These are phyloP conservation scores for Brachionus manjavacas DNA, from an alignment of 1,140 invertebrate genomes.

Conservation along the genomic window DNA sequence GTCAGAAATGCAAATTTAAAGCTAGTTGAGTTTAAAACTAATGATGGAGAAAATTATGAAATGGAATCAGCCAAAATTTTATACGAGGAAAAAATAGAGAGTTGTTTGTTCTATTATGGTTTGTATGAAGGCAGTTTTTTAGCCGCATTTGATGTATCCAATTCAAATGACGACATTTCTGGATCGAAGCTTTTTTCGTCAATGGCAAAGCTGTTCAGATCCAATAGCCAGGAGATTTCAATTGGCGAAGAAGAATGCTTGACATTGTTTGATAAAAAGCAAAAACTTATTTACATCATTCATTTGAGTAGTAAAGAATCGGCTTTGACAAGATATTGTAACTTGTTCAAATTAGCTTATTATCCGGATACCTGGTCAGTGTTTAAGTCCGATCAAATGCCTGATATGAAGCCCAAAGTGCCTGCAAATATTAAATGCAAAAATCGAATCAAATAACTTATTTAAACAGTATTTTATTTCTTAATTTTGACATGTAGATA, in stretches of 20 bases:
- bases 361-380: slow-evolving; percentile 1
- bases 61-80: not conserved
- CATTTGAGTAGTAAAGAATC: not conserved
- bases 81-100: slow-evolving; percentile 33
- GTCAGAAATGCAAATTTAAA: slow-evolving; percentile 34
- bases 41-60: not conserved
- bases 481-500: not conserved
- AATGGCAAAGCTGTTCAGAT: not conserved
- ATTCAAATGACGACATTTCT: not conserved
- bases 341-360: not conserved
- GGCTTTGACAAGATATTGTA: slow-evolving; percentile 16
- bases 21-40: not conserved
- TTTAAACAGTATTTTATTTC: not conserved
- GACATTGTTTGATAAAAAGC: slow-evolving; percentile 19
- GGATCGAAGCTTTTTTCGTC: not conserved
- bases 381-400: slow-evolving; percentile 31
- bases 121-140: not conserved
- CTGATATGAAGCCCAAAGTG: slow-evolving; percentile 5
- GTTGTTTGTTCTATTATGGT: slow-evolving; percentile 29
- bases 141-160: not conserved
- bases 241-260: slow-evolving; percentile 38
- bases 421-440: not conserved
- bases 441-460: not conserved
- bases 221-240: not conserved
- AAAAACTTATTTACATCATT: not conserved